Evolutionary conservation across 2,797 vertebrate species (phyloP).

Genomic region (Alcedo quadribrachys): DNA sequence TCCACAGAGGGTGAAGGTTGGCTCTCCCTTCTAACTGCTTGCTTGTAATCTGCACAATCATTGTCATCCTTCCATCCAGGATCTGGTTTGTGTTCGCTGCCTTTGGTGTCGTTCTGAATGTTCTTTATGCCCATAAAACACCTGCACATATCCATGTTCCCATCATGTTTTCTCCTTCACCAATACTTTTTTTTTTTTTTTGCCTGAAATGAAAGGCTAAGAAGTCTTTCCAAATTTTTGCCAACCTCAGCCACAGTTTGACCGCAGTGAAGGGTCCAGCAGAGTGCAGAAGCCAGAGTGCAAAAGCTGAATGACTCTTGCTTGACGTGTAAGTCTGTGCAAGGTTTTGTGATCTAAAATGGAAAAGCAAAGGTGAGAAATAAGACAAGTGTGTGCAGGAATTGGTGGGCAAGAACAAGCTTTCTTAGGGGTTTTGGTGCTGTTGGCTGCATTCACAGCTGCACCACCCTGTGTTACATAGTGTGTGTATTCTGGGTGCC

Average conservation of each 20-base stretch:
- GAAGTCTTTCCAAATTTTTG: not conserved
- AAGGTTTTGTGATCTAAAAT: not conserved
- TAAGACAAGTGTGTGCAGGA: not conserved
- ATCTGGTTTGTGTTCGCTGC: not conserved
- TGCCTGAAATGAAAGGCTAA: not conserved
- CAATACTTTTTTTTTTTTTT: not conserved
- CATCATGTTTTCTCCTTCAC: not conserved
- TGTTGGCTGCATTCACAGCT: not conserved
- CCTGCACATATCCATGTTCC: not conserved
- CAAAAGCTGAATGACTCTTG: not conserved
- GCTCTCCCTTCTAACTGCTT: not conserved
- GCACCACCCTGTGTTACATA: not conserved
- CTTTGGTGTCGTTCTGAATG: rapidly evolving
- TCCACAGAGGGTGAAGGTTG: not conserved
- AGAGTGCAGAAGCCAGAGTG: not conserved
- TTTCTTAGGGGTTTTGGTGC: not conserved
- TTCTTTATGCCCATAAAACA: not conserved
- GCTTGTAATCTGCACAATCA: not conserved
- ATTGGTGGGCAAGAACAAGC: not conserved
- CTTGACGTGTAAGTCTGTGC: not conserved
- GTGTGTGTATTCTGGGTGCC: not conserved
- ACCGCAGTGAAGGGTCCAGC: not conserved
- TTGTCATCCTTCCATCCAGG: not conserved
- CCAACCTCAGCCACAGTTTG: not conserved
- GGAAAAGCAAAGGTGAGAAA: not conserved